Base-by-base conservation (phyloP, 1,140 invertebrate species). In the Lucilia sericata region DNA sequence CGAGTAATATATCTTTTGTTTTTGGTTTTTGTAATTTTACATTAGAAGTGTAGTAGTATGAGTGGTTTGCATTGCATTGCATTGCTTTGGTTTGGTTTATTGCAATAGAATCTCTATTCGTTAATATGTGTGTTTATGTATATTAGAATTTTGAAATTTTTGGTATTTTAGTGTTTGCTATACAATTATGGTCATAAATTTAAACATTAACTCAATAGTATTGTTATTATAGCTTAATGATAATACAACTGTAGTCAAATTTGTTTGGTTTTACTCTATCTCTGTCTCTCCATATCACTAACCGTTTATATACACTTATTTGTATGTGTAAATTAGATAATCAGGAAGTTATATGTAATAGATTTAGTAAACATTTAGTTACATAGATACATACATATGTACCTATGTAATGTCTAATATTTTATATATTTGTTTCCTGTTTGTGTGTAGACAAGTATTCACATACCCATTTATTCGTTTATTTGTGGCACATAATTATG, bases 151-250 rank as follows among this genome's bases (percentile, higher is more conserved):
- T 78, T 47, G 17, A 47, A 78, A 78, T 47, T 36, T 78, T 78
- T 78, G 75, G 75, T 19, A 78, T 78, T 78, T 78, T 19, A 14
- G 75, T 78, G 75, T 42, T 36, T 78, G 75, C 2, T 78, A 12
- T 47, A 78, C 36, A 78, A 78, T 78, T 78, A 42, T 78, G 75
- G 42, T 47, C 75, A 78, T 78, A 78, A 78, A 78, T 78, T 78
- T 78, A n/a, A 47, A 36, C 75, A 78, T 78, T 78, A 78, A 78
- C 75, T 78, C 75, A 78, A 78, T 78, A 17, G 75, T 78, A 78
- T 78, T 78, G 36, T 47, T 78, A 47, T 78, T 78, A 47, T 78
- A 19, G 34, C 42, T 47, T 19, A 42, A 42, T 36, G 42, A 42
- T 78, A 78, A 78, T 78, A 47, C 42, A 47, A 78, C 34, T 78